Evolutionary conservation across 2,888 invertebrate genomes (phyloP).

Genomic region (Apamea sordens): DNA sequence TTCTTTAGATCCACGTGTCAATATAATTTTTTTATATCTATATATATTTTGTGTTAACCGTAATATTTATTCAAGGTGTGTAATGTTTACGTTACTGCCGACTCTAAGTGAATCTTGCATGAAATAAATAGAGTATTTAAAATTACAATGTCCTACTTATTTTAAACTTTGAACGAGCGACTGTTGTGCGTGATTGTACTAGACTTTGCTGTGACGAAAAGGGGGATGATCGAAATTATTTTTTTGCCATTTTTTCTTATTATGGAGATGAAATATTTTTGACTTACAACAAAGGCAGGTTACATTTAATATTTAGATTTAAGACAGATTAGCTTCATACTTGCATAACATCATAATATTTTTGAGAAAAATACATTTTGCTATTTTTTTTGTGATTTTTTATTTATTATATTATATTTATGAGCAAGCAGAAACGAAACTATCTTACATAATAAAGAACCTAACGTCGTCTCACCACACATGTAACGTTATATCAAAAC

Average conservation of each 20-base stretch:
- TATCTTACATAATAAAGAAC: conserved; percentile 77
- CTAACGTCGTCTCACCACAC: conserved; percentile 90
- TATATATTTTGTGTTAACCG: conserved; percentile 32
- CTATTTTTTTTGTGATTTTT: conserved; percentile 43
- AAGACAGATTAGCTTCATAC: conserved; percentile 81
- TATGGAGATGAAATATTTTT: conserved; percentile 48
- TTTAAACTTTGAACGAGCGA: conserved; percentile 46
- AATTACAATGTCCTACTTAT: conserved; percentile 62
- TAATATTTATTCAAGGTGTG: conserved; percentile 38
- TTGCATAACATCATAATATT: conserved; percentile 67
- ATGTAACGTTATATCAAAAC: conserved; percentile 85
- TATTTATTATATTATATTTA: conserved; percentile 36
- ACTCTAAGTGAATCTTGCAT: conserved; percentile 49
- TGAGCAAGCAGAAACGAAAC: conserved; percentile 78
- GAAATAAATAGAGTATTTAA: conserved; percentile 62
- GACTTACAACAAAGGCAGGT: conserved; percentile 71
- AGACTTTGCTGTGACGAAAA: conserved; percentile 55
- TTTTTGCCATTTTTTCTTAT: conserved; percentile 54
- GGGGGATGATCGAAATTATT: conserved; percentile 32
- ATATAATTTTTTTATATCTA: conserved; percentile 24
- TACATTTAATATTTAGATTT: conserved; percentile 73
- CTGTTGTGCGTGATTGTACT: conserved; percentile 69
- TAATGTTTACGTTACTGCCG: conserved; percentile 38
- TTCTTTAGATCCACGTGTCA: conserved; percentile 67
- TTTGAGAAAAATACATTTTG: conserved; percentile 40